These are phyloP conservation scores for Dendrophyllia cribrosa DNA, from an alignment of 64 coral and sea anemone species.

Conservation along the genomic window DNA sequence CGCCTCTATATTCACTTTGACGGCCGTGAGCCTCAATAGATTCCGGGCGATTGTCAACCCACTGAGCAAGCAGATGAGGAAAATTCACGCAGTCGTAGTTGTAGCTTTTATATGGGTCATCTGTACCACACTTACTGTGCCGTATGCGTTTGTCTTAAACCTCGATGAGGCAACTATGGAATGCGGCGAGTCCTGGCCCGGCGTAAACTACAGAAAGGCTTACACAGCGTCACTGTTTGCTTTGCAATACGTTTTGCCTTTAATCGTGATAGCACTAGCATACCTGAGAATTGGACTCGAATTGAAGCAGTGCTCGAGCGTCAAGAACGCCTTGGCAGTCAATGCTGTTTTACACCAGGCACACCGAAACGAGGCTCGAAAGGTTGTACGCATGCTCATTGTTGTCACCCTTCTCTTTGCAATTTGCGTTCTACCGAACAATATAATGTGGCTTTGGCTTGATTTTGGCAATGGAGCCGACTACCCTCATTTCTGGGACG, in stretches of 20 bases:
- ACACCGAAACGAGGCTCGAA: slow-evolving; percentile 86
- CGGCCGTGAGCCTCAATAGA: slow-evolving; percentile 89
- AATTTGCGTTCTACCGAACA: slow-evolving; percentile 90
- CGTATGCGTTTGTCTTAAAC: slow-evolving; percentile 68
- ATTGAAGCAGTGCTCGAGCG: slow-evolving; percentile 55
- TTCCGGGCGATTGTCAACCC: slow-evolving; percentile 95
- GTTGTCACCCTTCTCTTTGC: slow-evolving; percentile 95
- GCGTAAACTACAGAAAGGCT: slow-evolving; percentile 68
- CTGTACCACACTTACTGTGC: slow-evolving; percentile 52
- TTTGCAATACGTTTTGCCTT: slow-evolving; percentile 88
- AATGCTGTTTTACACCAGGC: slow-evolving; percentile 81
- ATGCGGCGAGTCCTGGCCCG: slow-evolving; percentile 81
- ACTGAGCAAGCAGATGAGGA: slow-evolving; percentile 83
- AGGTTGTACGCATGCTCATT: slow-evolving; percentile 96
- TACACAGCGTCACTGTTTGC: slow-evolving; percentile 85
- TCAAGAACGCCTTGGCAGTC: not conserved
- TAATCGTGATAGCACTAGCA: slow-evolving; percentile 69
- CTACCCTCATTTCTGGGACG: slow-evolving; percentile 77
- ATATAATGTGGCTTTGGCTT: slow-evolving; percentile 98
- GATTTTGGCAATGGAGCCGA: slow-evolving; percentile 84
- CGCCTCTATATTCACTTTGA: slow-evolving; percentile 86
- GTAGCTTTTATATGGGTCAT: slow-evolving; percentile 81
- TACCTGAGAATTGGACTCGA: slow-evolving; percentile 87
- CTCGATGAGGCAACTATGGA: slow-evolving; percentile 33
- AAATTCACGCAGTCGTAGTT: slow-evolving; percentile 50